Evolutionary conservation across 2,888 invertebrate species (phyloP).

Genomic region (Meteorus cinctellus): DNA sequence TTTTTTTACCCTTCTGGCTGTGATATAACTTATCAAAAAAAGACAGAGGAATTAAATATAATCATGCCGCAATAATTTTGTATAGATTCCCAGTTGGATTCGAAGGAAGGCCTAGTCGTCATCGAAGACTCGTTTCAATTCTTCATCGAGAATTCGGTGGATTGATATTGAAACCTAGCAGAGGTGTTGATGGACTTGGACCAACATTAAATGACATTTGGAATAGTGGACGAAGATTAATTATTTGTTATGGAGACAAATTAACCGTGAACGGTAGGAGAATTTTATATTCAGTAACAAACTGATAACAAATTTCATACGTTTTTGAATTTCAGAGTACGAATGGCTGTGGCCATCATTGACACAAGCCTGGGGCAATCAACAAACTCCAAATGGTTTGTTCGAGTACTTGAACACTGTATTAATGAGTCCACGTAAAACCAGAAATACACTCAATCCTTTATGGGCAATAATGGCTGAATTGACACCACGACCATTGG

Average conservation of each 20-base stretch:
- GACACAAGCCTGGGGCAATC: conserved; percentile 80
- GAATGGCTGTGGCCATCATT: conserved; percentile 79
- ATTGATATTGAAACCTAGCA: conserved; percentile 74
- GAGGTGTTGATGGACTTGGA: conserved; percentile 72
- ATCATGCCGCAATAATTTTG: neutral
- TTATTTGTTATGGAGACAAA: conserved; percentile 78
- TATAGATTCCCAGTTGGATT: conserved; percentile 82
- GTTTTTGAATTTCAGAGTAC: conserved; percentile 72
- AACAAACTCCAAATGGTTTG: conserved; percentile 64
- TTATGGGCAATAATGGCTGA: conserved; percentile 74
- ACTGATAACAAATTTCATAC: conserved; percentile 5
- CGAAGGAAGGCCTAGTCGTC: conserved; percentile 74
- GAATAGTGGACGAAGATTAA: conserved; percentile 75
- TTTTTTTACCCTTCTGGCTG: no score
- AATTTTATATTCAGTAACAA: neutral
- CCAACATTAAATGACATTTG: conserved; percentile 78
- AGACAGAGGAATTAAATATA: neutral
- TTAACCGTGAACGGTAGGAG: conserved; percentile 73
- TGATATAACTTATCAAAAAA: no score
- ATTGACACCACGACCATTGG: conserved; percentile 74
- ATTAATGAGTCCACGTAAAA: conserved; percentile 64
- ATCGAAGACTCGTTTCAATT: conserved; percentile 76
- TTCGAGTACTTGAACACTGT: conserved; percentile 65
- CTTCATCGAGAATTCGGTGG: conserved; percentile 77
- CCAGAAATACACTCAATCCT: conserved; percentile 63